These are phyloP conservation scores for Hydrolagus colliei DNA, from an alignment of 2,797 vertebrate genomes.

Conservation along the genomic window DNA sequence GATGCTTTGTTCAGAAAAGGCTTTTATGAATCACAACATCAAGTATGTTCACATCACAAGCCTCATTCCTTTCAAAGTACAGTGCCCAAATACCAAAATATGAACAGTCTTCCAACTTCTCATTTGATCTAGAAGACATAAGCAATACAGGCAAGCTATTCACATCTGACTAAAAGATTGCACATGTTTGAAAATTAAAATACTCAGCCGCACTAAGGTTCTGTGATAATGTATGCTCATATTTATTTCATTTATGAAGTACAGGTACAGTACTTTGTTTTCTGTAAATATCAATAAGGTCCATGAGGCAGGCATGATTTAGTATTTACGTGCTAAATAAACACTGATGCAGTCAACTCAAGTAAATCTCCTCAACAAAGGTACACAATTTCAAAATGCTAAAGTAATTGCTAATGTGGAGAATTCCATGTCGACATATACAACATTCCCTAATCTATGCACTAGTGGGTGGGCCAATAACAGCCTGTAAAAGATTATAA, in stretches of 20 bases:
- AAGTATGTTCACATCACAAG: slow-evolving; percentile 12
- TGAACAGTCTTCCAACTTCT: not conserved
- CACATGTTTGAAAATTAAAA: not conserved
- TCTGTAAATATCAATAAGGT: too few relatives aligned
- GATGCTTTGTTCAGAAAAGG: not conserved
- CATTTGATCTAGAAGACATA: slow-evolving; percentile 15
- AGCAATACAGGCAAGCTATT: not conserved
- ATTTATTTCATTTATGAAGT: not conserved
- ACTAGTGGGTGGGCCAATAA: not conserved
- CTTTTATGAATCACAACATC: slow-evolving; percentile 17
- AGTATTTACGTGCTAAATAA: too few relatives aligned
- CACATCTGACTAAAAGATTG: not conserved
- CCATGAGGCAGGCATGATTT: too few relatives aligned
- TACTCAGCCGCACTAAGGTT: not conserved
- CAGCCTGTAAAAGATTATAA: slow-evolving; percentile 9
- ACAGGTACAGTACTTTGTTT: too few relatives aligned
- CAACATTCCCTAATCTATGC: not conserved
- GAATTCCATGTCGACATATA: not conserved
- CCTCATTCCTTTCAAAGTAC: not conserved
- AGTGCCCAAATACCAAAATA: not conserved
- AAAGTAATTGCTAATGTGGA: not conserved
- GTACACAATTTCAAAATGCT: not conserved
- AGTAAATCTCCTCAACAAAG: not conserved
- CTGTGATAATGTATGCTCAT: not conserved
- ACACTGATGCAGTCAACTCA: too few relatives aligned